Evolutionary conservation across 2,888 invertebrate species (phyloP), one percentile per base, ranked within the genome.

Genomic region (Pseudoips prasinana): DNA sequence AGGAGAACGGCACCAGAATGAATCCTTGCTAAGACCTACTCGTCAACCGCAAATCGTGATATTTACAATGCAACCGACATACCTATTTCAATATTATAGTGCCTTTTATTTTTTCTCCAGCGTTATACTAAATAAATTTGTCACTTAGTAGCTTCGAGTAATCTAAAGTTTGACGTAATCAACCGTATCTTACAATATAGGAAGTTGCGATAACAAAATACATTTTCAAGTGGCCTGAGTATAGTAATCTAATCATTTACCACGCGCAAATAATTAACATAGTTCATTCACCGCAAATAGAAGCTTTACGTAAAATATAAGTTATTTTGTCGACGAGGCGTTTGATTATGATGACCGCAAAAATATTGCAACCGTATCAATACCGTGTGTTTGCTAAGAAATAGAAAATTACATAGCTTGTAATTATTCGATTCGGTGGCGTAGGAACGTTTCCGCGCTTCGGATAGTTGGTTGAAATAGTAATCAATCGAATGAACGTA

Each of bases 1-100:
- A 77, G 79, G 86, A 85, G 86, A 86, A 81, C 75, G 86, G 86
- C 81, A 73, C 72, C 75, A 77, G 69, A 77, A 79, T 78, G 83
- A 64, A 86, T 86, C 85, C 85, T 84, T 81, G 76, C 73, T 40
- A 61, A 74, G 66, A 74, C 75, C 67, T 66, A 66, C 71, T 73
- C 66, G 71, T 46, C 61, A 43, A 46, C 46, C 47, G 49, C 57
- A 49, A 36, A 34, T 59, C 51, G 53, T 51, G 39, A 49, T 56
- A 45, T 51, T 44, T 57, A 60, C 57, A 59, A 67, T 59, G 46
- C 58, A 56, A 59, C 40, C 46, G 45, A 39, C 42, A 49, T 51
- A 42, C 14, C 14, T 14, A 20, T 20, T 42, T 46, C 38, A 45
- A 39, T 44, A 40, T 31, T 33, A 39, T 31, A 32, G 39, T 54